Percentiles rank a stretch among this genome's conserved stretches.
These are phyloP conservation scores for Drosophila anomalata DNA, from an alignment of 2,888 invertebrate species.

Conservation along the genomic window DNA sequence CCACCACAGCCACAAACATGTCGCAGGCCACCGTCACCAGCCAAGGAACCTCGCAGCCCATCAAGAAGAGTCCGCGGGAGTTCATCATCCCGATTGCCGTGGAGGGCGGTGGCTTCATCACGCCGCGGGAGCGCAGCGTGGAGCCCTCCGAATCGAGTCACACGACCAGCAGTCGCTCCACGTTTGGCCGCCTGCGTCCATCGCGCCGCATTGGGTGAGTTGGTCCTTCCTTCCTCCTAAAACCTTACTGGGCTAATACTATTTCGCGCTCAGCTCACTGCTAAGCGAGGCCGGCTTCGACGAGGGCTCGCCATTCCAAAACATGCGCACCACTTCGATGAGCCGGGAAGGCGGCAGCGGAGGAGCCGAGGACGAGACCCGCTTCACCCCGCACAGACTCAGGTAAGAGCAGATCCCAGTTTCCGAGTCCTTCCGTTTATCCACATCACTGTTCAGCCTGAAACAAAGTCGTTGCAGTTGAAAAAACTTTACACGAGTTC, in stretches of 20 bases:
- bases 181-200: conserved; percentile 84
- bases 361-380: conserved; percentile 85
- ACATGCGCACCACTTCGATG: conserved; percentile 86
- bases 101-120: conserved; percentile 93
- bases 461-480: not conserved
- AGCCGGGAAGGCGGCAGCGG: conserved; percentile 87
- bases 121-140: conserved; percentile 88
- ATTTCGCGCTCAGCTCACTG: conserved; percentile 84
- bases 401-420: conserved; percentile 84
- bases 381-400: conserved; percentile 87
- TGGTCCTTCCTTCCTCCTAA: conserved; percentile 1
- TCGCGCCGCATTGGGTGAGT: conserved; percentile 88
- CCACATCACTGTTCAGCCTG: not conserved
- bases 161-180: conserved; percentile 85
- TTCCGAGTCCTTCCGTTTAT: conserved; percentile 3
- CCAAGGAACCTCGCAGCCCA: conserved; percentile 86
- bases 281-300: conserved; percentile 89
- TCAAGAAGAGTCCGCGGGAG: conserved; percentile 94
- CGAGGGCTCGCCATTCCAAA: conserved; percentile 87
- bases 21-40: conserved; percentile 86
- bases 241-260: not conserved
- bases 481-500: not conserved
- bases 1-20: conserved; percentile 82
- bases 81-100: conserved; percentile 97
- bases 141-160: conserved; percentile 89